Evolutionary conservation across 2,797 vertebrate genomes (phyloP), one percentile per base, ranked within the genome.

Genomic region (Lacerta bilineata): DNA sequence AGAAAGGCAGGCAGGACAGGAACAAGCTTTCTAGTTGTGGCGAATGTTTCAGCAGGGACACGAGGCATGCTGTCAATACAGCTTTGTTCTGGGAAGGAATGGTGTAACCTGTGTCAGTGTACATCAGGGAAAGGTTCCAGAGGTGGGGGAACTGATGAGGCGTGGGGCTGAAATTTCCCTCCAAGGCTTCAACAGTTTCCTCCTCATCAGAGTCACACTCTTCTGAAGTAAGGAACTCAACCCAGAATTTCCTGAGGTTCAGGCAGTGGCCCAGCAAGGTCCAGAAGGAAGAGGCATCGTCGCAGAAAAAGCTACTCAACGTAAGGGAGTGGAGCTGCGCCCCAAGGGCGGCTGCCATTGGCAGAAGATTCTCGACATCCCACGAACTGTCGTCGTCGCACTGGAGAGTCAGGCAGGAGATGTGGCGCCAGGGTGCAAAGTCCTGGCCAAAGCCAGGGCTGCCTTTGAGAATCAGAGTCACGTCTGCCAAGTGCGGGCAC

Each of bases 221-320:
- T 23, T 5, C 2, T 17, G 78, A 94, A 29, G 88, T 88, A 61
- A 83, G 96, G 96, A 97, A 95, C 83, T 94, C 96, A 20, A 97
- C 72, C 0, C 88, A 85, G 82, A 98, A 97, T 5, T 95, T 90
- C 82, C 23, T 91, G 88, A 98, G 97, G 85, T 75, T 81, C 8
- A 97, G 95, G 92, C 98, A 98, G 90, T 88, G 43, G 80, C 81
- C 59, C 5, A 98, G 95, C 75, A 98, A 87, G 46, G 93, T 5
- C 27, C 95, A 76, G 1, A 98, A 91, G 2, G 96, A 91, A 1
- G 90, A 74, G 1, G 91, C 88, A 0, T 96, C 91, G 1, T 72
- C 93, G 43, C 95, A 97, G 92, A 86, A 94, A 83, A 98, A 95
- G 29, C 97, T 97, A 2, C 98, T 97, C 64, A 98, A 82, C 3